These are phyloP conservation scores for Callitettix versicolor DNA, from an alignment of 1,140 invertebrate species.

Conservation along the genomic window DNA sequence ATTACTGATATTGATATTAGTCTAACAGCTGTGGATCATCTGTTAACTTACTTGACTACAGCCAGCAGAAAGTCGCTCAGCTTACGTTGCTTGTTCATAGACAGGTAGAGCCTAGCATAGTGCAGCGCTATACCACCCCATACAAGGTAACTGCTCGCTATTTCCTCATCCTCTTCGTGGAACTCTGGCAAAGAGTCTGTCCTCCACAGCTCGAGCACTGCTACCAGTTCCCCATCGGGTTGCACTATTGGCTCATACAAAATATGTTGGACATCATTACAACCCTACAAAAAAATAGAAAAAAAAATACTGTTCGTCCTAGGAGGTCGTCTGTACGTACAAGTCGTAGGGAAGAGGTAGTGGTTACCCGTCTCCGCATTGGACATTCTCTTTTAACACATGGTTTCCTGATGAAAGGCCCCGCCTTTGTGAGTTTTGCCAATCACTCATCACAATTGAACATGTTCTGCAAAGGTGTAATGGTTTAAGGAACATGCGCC, in stretches of 20 bases:
- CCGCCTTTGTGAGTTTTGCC: too few species aligned
- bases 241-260: constrained; percentile 45
- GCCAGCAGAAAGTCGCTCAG: constrained; percentile 59
- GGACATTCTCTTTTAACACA: too few species aligned
- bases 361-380: too few species aligned
- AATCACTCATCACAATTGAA: too few species aligned
- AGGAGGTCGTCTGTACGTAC: neutral
- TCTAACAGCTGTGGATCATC: too few species aligned
- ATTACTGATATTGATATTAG: too few species aligned
- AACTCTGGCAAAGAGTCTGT: constrained; percentile 35
- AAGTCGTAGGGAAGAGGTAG: too few species aligned
- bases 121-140: constrained; percentile 52
- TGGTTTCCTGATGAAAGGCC: too few species aligned
- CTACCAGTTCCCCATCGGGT: constrained; percentile 42
- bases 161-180: constrained; percentile 56
- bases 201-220: constrained; percentile 40
- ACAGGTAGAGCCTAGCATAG: constrained; percentile 48
- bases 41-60: constrained; percentile 60
- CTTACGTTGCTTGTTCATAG: constrained; percentile 50
- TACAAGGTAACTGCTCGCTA: constrained; percentile 46
- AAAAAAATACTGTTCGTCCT: too few species aligned
- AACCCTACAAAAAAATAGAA: constrained; percentile 12
- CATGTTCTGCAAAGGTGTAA: too few species aligned
- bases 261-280: constrained; percentile 15
- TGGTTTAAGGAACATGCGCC: too few species aligned